Evolutionary conservation across 2,888 invertebrate genomes (phyloP), one percentile per base, ranked within the genome.

Genomic region (Julus scandinavius): DNA sequence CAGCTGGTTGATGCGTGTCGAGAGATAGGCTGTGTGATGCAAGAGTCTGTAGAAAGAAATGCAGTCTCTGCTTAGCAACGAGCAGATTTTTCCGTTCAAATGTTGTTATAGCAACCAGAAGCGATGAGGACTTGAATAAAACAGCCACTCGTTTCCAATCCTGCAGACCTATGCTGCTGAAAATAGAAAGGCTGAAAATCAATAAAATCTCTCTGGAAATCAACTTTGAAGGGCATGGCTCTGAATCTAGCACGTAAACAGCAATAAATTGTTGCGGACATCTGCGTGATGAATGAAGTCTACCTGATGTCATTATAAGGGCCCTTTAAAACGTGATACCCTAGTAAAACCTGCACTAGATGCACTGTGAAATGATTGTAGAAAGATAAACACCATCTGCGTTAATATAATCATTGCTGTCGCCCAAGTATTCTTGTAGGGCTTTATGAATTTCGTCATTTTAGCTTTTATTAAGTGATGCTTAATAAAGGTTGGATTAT

Each of bases 131-230:
- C 54, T 80, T 13, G 38, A 38, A 80, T 80, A 80, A 80, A 38
- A 13, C 38, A 72, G 20, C 38, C 80, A 80, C 38, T 13, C 80
- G 80, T 80, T 38, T 80, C 80, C 38, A 80, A 38, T 29, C 80
- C 13, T 1, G 80, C 38, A 80, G 80, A 38, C 80, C 80, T 13
- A 80, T 80, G 80, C 80, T 80, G 72, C 80, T 80, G 80, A 80
- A 80, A 80, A 80, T 80, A 80, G 80, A 80, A 80, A 13, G 29
- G 80, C 80, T 38, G 13, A 80, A 80, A 80, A 80, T 80, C 80
- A 80, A 80, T 80, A 80, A 80, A 80, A 80, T 80, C 80, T 72
- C 63, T 80, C 80, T 80, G 80, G 80, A 80, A 80, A 80, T 80
- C 80, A 29, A 80, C 80, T 29, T 80, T 80, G 80, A 80, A 80